Base-by-base conservation (phyloP, 2,888 invertebrate species). In the Hermaeophaga mercurialis region DNA sequence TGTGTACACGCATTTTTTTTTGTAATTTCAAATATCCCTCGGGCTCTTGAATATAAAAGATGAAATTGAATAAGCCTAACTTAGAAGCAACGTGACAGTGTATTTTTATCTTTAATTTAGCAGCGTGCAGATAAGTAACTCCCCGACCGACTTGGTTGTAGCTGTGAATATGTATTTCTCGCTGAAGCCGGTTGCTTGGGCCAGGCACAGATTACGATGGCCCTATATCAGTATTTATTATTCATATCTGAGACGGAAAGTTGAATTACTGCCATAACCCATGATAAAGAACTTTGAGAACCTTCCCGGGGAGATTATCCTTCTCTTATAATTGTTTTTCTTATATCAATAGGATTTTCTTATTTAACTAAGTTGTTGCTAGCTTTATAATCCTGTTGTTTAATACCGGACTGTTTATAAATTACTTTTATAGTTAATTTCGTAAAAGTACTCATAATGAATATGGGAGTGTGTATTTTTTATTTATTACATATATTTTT, bases 41-140 rank as follows among this genome's bases (percentile, higher is more conserved):
- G n/a, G n/a, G n/a, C n/a, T n/a, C 24, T n/a, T 36, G 14, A 24
- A 56, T 54, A 59, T 63, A 58, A 59, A 53, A 69, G 73, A 75
- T 75, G 76, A 76, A 76, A 77, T 77, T 77, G 75, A 77, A 77
- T 76, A 75, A 77, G 74, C 75, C 71, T 38, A 73, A 69, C 71
- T 72, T 69, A 73, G 72, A 76, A 75, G 72, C 75, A 73, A 76
- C 75, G 75, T 77, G 76, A 75, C 76, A 74, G 75, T 75, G 73
- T 76, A 77, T 75, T 74, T 75, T 77, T 77, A 76, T 77, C 77
- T 77, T 76, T 77, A 77, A 77, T 77, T 77, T 77, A 77, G 75
- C 74, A 74, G 73, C 67, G 67, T 65, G 65, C 73, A 76, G 77
- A 77, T 77, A 77, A 76, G 75, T 74, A 71, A 68, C 67, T 66